These are phyloP conservation scores for Botrylloides violaceus DNA, from an alignment of 23 tunicate species.

Conservation along the genomic window DNA sequence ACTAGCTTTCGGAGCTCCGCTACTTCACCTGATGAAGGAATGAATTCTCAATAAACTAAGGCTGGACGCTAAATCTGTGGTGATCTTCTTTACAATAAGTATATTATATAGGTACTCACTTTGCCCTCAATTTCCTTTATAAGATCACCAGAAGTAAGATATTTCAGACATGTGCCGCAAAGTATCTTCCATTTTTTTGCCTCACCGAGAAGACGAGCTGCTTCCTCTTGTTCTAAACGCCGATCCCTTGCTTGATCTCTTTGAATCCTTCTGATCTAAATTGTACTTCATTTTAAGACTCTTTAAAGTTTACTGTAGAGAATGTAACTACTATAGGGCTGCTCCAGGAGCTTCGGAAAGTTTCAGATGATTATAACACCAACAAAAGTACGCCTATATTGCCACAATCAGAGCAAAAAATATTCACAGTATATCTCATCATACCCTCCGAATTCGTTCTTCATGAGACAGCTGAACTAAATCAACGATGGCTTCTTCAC, in stretches of 20 bases:
- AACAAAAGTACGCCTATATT: too few species aligned
- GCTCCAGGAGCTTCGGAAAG: too few species aligned
- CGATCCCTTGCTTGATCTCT: constrained; percentile 19
- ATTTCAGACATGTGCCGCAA: constrained; percentile 32
- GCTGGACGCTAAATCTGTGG: too few species aligned
- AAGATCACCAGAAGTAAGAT: constrained; percentile 37
- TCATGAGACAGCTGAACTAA: not conserved
- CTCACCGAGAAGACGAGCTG: not conserved
- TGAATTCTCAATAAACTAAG: too few species aligned
- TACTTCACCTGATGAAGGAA: too few species aligned
- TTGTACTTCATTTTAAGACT: not conserved
- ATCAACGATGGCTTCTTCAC: constrained; percentile 22
- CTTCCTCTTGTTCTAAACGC: not conserved
- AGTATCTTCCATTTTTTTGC: constrained; percentile 18
- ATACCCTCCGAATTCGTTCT: not conserved
- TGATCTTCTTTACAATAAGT: too few species aligned
- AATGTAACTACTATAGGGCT: too few species aligned
- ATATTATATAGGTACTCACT: constrained; percentile 15
- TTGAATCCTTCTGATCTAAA: constrained; percentile 31
- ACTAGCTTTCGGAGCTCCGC: too few species aligned
- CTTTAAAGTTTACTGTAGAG: too few species aligned
- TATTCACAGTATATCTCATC: not conserved
- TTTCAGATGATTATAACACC: too few species aligned
- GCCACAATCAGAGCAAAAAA: not conserved
- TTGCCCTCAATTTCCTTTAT: constrained; percentile 39